Conservation (phyloP, 2,888 invertebrate species). For the Idaea dimidiata region DNA sequence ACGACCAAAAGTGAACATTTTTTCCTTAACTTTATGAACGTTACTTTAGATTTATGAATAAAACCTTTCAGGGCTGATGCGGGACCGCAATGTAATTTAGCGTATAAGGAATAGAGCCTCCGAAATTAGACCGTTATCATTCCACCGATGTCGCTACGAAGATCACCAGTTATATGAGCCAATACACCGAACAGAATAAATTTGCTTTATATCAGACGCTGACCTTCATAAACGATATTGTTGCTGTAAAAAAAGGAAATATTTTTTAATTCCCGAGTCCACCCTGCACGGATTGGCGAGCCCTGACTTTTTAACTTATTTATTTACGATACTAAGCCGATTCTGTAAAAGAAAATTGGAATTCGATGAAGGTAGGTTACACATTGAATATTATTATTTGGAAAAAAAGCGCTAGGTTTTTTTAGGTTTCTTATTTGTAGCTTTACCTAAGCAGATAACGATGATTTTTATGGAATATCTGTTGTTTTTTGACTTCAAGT, state of each 20-base stretch:
- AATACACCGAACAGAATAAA: conserved; percentile 79
- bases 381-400: conserved; percentile 30
- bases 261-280: conserved; percentile 54
- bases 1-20: conserved; percentile 61
- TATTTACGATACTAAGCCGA: conserved; percentile 52
- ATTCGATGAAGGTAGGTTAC: conserved; percentile 41
- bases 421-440: neutral
- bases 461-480: too few relatives aligned
- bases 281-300: conserved; percentile 45
- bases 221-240: conserved; percentile 78
- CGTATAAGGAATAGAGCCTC: conserved; percentile 63
- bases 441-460: too few relatives aligned
- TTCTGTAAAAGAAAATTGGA: conserved; percentile 52
- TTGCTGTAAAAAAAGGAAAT: conserved; percentile 66
- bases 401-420: conserved; percentile 15
- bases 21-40: conserved; percentile 72
- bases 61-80: conserved; percentile 76
- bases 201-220: conserved; percentile 75
- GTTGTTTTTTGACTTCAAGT: too few relatives aligned
- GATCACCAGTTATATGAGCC: conserved; percentile 78
- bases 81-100: conserved; percentile 74
- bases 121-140: conserved; percentile 79
- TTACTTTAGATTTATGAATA: conserved; percentile 78
- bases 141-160: conserved; percentile 70
- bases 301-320: conserved; percentile 47